These are phyloP conservation scores for Gopherus evgoodei DNA, from an alignment of 2,113 vertebrate genomes.

Conservation along the genomic window DNA sequence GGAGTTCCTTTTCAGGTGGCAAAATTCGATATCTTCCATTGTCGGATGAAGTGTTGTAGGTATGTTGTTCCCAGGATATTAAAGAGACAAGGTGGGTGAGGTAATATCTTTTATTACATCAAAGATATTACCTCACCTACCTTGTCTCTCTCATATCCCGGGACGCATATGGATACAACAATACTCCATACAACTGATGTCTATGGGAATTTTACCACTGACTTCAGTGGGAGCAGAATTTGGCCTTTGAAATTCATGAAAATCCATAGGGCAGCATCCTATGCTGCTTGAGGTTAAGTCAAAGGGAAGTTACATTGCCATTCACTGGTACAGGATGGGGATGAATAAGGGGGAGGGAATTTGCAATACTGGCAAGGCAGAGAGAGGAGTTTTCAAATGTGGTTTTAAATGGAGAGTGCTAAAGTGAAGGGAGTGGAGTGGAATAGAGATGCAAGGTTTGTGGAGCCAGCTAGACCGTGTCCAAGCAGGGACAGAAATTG, in stretches of 20 bases:
- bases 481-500: neutral
- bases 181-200: neutral
- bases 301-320: neutral
- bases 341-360: neutral
- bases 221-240: slow-evolving; percentile 7
- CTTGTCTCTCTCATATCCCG: neutral
- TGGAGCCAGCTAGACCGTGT: neutral
- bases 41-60: neutral
- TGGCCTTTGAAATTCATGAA: slow-evolving; percentile 1
- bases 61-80: neutral
- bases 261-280: neutral
- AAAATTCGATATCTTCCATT: neutral
- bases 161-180: neutral
- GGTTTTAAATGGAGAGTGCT: neutral
- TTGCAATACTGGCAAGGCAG: neutral
- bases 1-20: neutral
- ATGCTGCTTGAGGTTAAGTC: neutral
- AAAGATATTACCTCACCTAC: neutral
- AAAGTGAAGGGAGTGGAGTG: neutral
- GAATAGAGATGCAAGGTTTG: neutral
- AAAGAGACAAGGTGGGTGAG: neutral
- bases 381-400: neutral
- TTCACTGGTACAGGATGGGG: neutral
- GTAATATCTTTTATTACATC: neutral
- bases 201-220: neutral